Conservation (phyloP, 2,888 invertebrate genomes). For the Nymphalis c-album region DNA sequence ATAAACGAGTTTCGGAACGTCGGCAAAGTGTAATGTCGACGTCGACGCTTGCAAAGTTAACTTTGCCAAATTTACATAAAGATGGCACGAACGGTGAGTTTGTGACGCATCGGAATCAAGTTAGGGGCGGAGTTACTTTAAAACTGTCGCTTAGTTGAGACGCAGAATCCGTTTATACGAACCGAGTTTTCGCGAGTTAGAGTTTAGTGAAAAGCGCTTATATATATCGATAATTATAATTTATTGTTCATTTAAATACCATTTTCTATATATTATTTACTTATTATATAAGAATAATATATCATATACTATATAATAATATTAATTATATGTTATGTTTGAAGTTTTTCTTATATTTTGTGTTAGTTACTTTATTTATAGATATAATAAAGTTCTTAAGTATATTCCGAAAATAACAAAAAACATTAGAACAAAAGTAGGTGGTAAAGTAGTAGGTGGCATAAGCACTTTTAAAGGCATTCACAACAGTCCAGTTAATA, state of each 20-base stretch:
- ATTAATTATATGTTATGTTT: no score
- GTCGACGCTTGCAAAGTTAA: slow-evolving; percentile 48
- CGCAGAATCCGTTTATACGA: slow-evolving; percentile 73
- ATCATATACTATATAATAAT: no score
- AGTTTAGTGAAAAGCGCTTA: slow-evolving; percentile 33
- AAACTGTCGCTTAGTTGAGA: slow-evolving; percentile 80
- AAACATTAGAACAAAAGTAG: no score
- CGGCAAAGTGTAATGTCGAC: slow-evolving; percentile 33
- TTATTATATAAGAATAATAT: no score
- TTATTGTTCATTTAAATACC: background rate
- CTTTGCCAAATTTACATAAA: slow-evolving; percentile 76
- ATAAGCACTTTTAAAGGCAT: no score
- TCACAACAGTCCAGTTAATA: no score
- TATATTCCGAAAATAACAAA: no score
- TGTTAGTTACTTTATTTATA: no score
- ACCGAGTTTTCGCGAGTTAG: slow-evolving; percentile 60
- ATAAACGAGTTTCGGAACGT: slow-evolving; percentile 34
- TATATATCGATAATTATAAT: slow-evolving; percentile 24
- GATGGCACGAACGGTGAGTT: slow-evolving; percentile 64
- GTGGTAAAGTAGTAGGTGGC: no score
- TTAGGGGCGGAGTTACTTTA: slow-evolving; percentile 74
- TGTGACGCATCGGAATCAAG: slow-evolving; percentile 74
- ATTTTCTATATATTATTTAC: background rate
- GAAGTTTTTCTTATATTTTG: no score
- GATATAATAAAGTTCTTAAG: no score